A percentile compares a stretch with the other conserved stretches of the same genome.
phyloP scores from a whole-genome alignment of 2,888 invertebrate genomes.

The Melanotus villosus region DNA sequence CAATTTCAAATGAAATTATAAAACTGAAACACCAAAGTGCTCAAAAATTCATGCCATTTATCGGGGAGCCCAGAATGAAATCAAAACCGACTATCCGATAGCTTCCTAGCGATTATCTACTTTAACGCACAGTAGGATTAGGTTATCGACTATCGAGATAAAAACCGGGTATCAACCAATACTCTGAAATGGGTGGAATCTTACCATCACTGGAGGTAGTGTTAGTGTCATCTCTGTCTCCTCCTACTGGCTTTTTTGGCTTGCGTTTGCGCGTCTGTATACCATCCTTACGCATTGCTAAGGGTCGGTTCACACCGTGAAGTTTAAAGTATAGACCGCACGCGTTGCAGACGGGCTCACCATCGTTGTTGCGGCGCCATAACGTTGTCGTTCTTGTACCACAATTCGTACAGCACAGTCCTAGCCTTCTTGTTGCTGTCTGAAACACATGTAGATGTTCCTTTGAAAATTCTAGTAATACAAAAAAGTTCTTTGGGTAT shows the following conservation, averaged over 20 bases:
- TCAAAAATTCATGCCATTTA: slow-evolving; percentile 12
- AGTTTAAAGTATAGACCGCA: slow-evolving; percentile 97
- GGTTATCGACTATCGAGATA: slow-evolving; percentile 8
- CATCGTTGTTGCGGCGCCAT: slow-evolving; percentile 98
- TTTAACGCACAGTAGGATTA: neutral
- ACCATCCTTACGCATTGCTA: slow-evolving; percentile 97
- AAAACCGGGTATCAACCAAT: slow-evolving; percentile 31
- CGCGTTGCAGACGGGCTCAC: slow-evolving; percentile 99
- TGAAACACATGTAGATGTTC: no score
- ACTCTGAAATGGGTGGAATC: slow-evolving; percentile 34
- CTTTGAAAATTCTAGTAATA: no score
- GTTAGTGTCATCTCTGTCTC: slow-evolving; percentile 65
- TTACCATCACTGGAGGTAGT: slow-evolving; percentile 65
- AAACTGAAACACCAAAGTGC: no score
- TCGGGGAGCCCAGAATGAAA: slow-evolving; percentile 18
- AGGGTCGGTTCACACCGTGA: slow-evolving; percentile 92
- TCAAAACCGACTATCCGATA: neutral
- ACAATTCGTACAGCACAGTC: slow-evolving; percentile 96
- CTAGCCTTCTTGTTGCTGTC: slow-evolving; percentile 90
- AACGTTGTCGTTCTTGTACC: slow-evolving; percentile 97
- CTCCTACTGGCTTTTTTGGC: slow-evolving; percentile 83
- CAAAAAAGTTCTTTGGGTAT: no score
- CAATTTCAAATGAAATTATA: no score
- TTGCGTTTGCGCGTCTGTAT: slow-evolving; percentile 97
- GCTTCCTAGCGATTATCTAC: neutral